A percentile compares a stretch with the other conserved stretches of the same genome.
These are phyloP conservation scores for Scrobipalpa atriplicella DNA, from an alignment of 2,888 invertebrate species.

Conservation along the genomic window DNA sequence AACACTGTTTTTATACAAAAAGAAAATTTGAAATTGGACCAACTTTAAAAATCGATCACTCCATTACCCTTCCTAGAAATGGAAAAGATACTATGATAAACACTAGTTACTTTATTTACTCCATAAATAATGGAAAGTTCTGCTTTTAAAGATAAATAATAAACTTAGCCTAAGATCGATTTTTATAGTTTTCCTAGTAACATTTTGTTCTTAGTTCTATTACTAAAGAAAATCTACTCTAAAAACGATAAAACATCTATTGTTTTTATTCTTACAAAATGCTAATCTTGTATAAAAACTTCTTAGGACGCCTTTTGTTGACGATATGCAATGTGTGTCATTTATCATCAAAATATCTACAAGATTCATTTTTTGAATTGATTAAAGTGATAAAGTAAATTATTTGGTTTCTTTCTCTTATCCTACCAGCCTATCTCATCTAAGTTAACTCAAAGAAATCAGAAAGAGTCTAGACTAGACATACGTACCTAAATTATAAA, in stretches of 20 bases:
- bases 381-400: constrained; percentile 9
- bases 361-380: constrained; percentile 18
- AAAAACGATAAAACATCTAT: neutral
- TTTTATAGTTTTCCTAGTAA: neutral
- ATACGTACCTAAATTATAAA: too few relatives aligned
- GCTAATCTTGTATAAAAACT: neutral
- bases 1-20: neutral
- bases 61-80: too few relatives aligned
- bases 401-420: neutral
- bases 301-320: neutral
- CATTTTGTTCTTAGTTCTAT: neutral
- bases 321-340: neutral
- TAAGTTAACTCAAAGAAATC: too few relatives aligned
- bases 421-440: neutral
- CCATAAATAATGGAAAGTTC: too few relatives aligned
- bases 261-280: neutral
- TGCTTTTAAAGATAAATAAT: too few relatives aligned
- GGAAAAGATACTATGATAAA: too few relatives aligned
- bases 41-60: neutral
- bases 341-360: neutral
- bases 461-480: too few relatives aligned
- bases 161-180: neutral
- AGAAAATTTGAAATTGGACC: neutral
- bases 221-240: neutral
- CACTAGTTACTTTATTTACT: too few relatives aligned